phyloP scores from a whole-genome alignment of 1,140 invertebrate genomes.

The Atopsyche davidsoni region DNA sequence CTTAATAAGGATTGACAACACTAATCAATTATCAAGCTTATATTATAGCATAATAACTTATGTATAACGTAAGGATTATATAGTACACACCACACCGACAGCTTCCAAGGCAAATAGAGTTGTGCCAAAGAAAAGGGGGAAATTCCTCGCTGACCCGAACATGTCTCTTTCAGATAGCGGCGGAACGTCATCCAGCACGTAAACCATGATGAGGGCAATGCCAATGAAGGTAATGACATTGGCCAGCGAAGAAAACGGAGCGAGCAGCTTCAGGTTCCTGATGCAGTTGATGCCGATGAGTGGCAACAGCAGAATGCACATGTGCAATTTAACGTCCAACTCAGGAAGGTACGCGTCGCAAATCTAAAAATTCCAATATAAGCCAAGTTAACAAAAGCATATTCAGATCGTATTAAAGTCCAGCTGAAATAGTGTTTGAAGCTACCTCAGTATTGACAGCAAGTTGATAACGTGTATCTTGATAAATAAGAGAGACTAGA shows the following conservation, averaged over 20 bases:
- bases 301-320: constrained; percentile 60
- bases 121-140: constrained; percentile 78
- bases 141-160: constrained; percentile 50
- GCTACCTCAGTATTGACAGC: too few species aligned
- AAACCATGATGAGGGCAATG: constrained; percentile 64
- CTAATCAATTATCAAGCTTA: background rate
- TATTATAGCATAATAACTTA: background rate
- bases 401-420: too few species aligned
- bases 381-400: background rate
- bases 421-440: too few species aligned
- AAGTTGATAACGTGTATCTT: too few species aligned
- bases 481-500: too few species aligned
- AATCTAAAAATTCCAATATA: constrained; percentile 36
- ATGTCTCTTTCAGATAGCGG: constrained; percentile 49
- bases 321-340: constrained; percentile 47
- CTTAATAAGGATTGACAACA: background rate
- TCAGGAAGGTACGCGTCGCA: constrained; percentile 41
- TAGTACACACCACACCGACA: constrained; percentile 70
- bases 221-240: constrained; percentile 68
- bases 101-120: constrained; percentile 86
- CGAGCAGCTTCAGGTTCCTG: constrained; percentile 69
- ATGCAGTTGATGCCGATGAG: constrained; percentile 68
- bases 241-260: constrained; percentile 75
- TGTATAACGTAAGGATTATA: background rate
- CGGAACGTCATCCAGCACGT: constrained; percentile 57